Conservation (phyloP, 2,888 invertebrate genomes). For the Drosophila neonasuta region DNA sequence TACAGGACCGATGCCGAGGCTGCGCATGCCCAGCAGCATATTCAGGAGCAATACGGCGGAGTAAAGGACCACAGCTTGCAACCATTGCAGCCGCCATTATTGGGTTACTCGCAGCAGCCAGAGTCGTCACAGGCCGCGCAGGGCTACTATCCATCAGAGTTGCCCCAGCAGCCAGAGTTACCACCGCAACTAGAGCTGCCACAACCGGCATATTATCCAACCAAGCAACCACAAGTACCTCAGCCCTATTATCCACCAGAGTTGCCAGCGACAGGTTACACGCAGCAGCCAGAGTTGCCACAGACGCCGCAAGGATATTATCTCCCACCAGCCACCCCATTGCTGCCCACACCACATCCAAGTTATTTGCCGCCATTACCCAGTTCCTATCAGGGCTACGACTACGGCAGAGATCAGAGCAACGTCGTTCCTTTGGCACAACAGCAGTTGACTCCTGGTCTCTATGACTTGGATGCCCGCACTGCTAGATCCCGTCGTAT, state of each 20-base stretch:
- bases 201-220: not conserved
- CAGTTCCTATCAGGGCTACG: slow-evolving; percentile 35
- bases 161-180: not conserved
- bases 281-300: not conserved
- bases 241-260: not conserved
- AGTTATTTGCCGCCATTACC: slow-evolving; percentile 44
- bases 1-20: slow-evolving; percentile 76
- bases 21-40: slow-evolving; percentile 67
- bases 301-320: not conserved
- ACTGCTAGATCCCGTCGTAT: slow-evolving; percentile 40
- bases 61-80: slow-evolving; percentile 12
- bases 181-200: not conserved
- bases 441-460: slow-evolving; percentile 51
- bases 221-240: not conserved
- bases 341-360: slow-evolving; percentile 15
- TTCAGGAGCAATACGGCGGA: slow-evolving; percentile 69
- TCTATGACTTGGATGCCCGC: slow-evolving; percentile 54
- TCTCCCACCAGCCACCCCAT: not conserved
- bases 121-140: not conserved
- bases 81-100: slow-evolving; percentile 23
- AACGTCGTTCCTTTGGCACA: slow-evolving; percentile 49
- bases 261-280: not conserved
- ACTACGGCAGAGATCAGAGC: slow-evolving; percentile 25
- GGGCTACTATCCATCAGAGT: not conserved
- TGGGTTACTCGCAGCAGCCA: slow-evolving; percentile 38